Conservation (phyloP, 2,888 invertebrate genomes). For the Phytoseiulus persimilis region DNA sequence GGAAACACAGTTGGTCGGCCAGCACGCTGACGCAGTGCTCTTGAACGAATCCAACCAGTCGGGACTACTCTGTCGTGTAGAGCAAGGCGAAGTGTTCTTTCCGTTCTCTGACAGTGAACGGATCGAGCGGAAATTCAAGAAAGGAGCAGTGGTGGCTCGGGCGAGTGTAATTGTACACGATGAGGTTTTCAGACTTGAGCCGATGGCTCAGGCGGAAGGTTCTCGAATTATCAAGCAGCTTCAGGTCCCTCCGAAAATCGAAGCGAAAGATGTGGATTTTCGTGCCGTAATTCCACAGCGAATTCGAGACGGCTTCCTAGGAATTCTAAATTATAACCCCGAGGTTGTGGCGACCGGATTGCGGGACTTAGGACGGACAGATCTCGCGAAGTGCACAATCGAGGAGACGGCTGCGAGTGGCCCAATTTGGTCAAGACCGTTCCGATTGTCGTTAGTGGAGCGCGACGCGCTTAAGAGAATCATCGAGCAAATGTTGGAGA, state of each 20-base stretch:
- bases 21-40: neutral
- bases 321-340: neutral
- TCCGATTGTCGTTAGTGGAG: neutral
- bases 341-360: neutral
- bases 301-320: neutral
- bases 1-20: neutral
- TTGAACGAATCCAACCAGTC: neutral
- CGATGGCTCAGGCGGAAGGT: neutral
- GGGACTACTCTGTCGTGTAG: neutral
- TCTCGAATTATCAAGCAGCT: too few species aligned
- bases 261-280: neutral
- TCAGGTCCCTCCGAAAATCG: too few species aligned
- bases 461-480: neutral
- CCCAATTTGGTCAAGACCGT: neutral
- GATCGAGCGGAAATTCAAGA: neutral
- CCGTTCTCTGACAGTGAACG: neutral
- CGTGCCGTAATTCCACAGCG: neutral
- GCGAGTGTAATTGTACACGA: neutral
- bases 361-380: neutral
- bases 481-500: neutral
- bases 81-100: neutral
- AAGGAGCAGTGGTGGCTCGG: neutral
- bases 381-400: neutral
- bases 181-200: neutral
- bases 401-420: neutral